Percentiles rank a stretch among this genome's conserved stretches.
phyloP scores from a whole-genome alignment of 1,140 invertebrate species.

The Aphis craccivora region DNA sequence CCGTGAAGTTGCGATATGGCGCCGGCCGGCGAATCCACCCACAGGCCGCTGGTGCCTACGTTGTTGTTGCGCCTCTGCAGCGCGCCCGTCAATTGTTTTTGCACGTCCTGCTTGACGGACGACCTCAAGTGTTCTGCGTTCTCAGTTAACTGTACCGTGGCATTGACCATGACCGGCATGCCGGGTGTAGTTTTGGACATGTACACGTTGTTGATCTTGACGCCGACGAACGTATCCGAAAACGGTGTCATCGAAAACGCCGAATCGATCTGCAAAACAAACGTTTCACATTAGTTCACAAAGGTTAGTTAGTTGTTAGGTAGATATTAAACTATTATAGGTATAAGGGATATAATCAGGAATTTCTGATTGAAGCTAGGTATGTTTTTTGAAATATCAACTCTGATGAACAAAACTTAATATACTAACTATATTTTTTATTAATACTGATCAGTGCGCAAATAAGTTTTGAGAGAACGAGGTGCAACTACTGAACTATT shows the following conservation, averaged over 20 bases:
- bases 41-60: conserved; percentile 83
- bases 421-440: too few relatives aligned
- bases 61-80: conserved; percentile 83
- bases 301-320: background rate
- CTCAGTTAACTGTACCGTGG: conserved; percentile 80
- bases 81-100: conserved; percentile 83
- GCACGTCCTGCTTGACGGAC: conserved; percentile 76
- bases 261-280: conserved; percentile 76
- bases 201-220: conserved; percentile 83
- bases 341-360: background rate
- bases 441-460: background rate
- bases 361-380: too few relatives aligned
- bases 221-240: conserved; percentile 82
- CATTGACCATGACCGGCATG: conserved; percentile 78
- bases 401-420: too few relatives aligned
- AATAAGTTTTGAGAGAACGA: too few relatives aligned
- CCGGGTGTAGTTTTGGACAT: conserved; percentile 63
- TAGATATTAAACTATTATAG: too few relatives aligned
- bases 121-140: conserved; percentile 73
- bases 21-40: conserved; percentile 80
- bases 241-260: conserved; percentile 90
- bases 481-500: too few relatives aligned
- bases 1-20: conserved; percentile 76
- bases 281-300: background rate
- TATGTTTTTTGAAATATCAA: too few relatives aligned